These are phyloP conservation scores for Tympanuchus pallidicinctus DNA, from an alignment of 2,113 vertebrate species.

Conservation along the genomic window DNA sequence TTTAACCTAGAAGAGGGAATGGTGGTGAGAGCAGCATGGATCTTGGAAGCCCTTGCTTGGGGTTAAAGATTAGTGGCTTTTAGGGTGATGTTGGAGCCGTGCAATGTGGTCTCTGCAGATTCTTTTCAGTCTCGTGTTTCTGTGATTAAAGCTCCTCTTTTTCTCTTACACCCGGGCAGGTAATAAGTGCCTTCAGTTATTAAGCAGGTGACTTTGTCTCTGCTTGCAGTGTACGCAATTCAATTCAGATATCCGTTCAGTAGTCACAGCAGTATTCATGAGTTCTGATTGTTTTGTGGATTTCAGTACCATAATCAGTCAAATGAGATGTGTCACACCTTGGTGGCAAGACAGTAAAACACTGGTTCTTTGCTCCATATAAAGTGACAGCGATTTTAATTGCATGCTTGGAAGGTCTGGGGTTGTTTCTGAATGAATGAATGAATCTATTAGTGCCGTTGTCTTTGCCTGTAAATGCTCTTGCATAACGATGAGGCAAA, in stretches of 20 bases:
- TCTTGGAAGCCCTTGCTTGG: neutral
- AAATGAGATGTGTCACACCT: slow-evolving; percentile 26
- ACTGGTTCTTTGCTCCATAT: slow-evolving; percentile 22
- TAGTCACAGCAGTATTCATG: slow-evolving; percentile 28
- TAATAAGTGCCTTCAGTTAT: neutral
- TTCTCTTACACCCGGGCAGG: neutral
- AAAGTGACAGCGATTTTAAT: slow-evolving; percentile 72
- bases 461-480: slow-evolving; percentile 44
- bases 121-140: neutral
- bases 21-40: neutral
- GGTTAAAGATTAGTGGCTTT: neutral
- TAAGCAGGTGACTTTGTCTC: slow-evolving; percentile 25
- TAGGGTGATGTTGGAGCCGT: neutral
- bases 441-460: slow-evolving; percentile 61
- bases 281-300: slow-evolving; percentile 51
- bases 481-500: slow-evolving; percentile 42
- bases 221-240: slow-evolving; percentile 23
- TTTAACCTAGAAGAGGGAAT: neutral
- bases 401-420: slow-evolving; percentile 53
- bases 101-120: neutral
- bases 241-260: neutral
- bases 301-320: slow-evolving; percentile 52
- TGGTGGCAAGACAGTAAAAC: slow-evolving; percentile 45
- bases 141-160: neutral
- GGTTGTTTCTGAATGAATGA: slow-evolving; percentile 60